Percentiles rank a stretch among this genome's conserved stretches.
Conservation (phyloP, 2,888 invertebrate species). For the Tipula lateralis region DNA sequence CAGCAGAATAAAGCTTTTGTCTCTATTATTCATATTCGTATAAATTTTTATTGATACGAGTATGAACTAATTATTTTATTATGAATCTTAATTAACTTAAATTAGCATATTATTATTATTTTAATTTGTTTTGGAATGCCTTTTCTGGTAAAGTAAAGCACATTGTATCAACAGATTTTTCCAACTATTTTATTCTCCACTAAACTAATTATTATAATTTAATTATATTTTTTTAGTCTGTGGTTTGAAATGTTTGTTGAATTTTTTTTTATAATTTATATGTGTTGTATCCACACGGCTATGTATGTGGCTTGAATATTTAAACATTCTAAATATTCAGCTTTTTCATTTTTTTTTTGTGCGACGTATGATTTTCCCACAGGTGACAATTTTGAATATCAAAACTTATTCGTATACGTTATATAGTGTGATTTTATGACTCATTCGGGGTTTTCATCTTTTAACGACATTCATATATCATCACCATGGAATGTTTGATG, state of each 20-base stretch:
- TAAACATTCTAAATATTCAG: background rate
- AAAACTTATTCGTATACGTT: too few relatives aligned
- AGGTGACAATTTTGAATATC: background rate
- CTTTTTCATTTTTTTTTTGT: background rate
- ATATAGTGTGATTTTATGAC: background rate
- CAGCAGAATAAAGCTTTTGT: background rate
- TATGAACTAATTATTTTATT: conserved; percentile 6
- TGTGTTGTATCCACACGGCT: background rate
- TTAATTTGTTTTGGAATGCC: background rate
- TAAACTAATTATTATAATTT: background rate
- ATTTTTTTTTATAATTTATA: background rate
- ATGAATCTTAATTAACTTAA: conserved; percentile 11
- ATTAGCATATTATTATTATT: background rate
- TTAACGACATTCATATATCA: background rate
- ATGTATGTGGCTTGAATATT: conserved; percentile 11
- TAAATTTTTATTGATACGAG: background rate
- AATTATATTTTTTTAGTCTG: background rate
- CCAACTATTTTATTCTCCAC: background rate
- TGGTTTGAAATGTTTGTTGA: background rate
- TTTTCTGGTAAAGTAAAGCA: background rate
- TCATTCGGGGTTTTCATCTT: background rate
- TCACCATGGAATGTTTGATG: background rate
- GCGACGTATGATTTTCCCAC: background rate
- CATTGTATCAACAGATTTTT: background rate
- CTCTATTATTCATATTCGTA: background rate